Conservation (phyloP, 2,113 vertebrate species). For the Noturus placidus region DNA sequence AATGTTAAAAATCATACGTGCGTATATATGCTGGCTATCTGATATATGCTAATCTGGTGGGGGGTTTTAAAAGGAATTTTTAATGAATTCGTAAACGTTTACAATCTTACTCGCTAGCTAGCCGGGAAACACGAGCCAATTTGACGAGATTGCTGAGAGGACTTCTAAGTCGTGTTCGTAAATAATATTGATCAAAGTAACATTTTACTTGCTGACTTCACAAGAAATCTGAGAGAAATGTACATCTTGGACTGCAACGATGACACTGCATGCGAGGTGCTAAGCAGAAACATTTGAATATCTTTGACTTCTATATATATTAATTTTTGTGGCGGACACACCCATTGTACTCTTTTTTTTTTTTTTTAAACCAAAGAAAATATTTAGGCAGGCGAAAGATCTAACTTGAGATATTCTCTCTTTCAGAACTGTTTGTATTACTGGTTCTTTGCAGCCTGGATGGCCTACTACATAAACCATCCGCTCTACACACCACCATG, state of each 20-base stretch:
- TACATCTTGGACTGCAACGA: neutral
- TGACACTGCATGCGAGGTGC: too few species aligned
- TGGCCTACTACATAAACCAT: slow-evolving; percentile 96
- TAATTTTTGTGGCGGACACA: neutral
- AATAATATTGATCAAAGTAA: neutral
- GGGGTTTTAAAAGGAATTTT: neutral
- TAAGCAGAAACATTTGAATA: neutral
- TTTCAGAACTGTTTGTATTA: slow-evolving; percentile 90
- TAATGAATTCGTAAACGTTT: neutral
- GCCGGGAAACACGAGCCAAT: neutral
- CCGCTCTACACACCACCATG: slow-evolving; percentile 88
- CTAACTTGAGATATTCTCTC: slow-evolving; percentile 38
- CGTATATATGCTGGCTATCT: neutral
- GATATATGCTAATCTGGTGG: neutral
- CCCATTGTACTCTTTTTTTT: neutral
- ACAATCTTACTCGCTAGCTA: neutral
- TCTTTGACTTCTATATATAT: neutral
- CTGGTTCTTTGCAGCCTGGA: slow-evolving; percentile 90
- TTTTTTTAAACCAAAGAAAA: neutral
- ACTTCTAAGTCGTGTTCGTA: neutral
- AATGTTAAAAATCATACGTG: neutral
- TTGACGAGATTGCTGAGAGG: neutral
- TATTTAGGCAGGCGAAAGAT: neutral
- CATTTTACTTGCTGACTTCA: neutral
- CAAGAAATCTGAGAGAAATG: neutral